Base-by-base conservation (phyloP, 2,888 invertebrate genomes). In the Anorthoa munda region DNA sequence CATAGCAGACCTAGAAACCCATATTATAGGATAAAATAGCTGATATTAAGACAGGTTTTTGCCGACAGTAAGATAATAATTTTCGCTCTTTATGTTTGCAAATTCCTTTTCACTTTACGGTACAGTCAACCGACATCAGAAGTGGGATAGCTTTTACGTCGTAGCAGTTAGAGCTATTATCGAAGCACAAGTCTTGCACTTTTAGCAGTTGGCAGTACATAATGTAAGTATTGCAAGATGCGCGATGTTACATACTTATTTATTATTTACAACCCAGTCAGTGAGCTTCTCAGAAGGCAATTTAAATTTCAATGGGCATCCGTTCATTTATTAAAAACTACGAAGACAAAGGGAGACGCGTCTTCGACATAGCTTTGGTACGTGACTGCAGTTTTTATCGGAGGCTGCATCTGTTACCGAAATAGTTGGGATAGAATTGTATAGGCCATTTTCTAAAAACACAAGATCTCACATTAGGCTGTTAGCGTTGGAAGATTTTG, bases 291-390 rank as follows among this genome's bases (percentile, higher is more conserved):
- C 65, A 77, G 88, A 82, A 80, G 51, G 45, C 73, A 61, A 87
- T 87, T 88, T 83, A 81, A 84, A 88, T 85, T 82, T 84, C 72
- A 87, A 82, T 81, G 66, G 48, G 46, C 82, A 80, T 87, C 85
- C 88, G 83, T 77, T 72, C 61, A 61, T 72, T 81, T 72, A 72
- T 77, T 79, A 84, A 82, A 83, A 87, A 84, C 72, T 77, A 60
- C 17, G 68, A 63, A 79, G 79, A 82, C 86, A 84, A 86, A 86
- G 77, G 76, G n/a, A 60, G 53, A 70, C 72, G 50, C 66, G 59
- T 59, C 75, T 79, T 76, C 17, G 45, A 79, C 59, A 69, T 73
- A 50, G 15, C 78, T 70, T 51, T 60, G 61, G 51, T 78, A 81
- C 76, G 85, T 83, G 85, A 79, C 83, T 79, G 75, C 53, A 63